Evolutionary conservation across 2,888 invertebrate genomes (phyloP).

Genomic region (Apodemia mormo): DNA sequence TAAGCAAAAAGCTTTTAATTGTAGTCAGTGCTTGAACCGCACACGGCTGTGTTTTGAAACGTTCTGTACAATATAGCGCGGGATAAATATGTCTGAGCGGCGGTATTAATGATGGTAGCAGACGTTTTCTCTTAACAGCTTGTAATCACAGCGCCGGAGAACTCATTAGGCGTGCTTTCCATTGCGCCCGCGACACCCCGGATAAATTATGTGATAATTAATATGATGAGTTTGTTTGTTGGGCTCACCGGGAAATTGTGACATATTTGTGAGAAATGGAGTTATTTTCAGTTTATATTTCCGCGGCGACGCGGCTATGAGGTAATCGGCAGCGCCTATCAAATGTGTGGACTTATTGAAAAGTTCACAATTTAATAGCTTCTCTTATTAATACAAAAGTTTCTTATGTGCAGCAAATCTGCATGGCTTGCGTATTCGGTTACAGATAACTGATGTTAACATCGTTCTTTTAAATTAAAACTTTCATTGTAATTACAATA

Average conservation of each 20-base stretch:
- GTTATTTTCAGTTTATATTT: not conserved
- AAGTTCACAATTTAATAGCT: not conserved
- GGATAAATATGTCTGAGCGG: constrained; percentile 1
- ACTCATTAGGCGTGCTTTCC: constrained; percentile 15
- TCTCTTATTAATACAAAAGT: not conserved
- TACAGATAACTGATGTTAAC: no score
- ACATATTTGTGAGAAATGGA: constrained; percentile 10
- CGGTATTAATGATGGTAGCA: constrained; percentile 6
- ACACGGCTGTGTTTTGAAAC: not conserved
- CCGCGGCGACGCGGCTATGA: not conserved
- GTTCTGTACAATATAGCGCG: not conserved
- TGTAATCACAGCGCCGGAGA: constrained; percentile 4
- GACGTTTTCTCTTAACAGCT: constrained; percentile 17
- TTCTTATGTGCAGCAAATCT: no score
- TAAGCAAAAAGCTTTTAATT: not conserved
- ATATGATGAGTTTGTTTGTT: constrained; percentile 18
- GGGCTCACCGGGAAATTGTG: constrained; percentile 6
- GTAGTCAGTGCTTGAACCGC: not conserved
- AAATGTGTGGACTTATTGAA: not conserved
- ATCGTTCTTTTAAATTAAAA: no score
- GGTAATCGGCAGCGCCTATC: not conserved
- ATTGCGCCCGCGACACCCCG: constrained; percentile 8
- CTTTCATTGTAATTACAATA: no score
- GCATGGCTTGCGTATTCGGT: no score
- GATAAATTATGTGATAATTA: constrained; percentile 19